A percentile compares a stretch with the other conserved stretches of the same genome.
These are phyloP conservation scores for Artemisiospiza belli DNA, from an alignment of 2,113 vertebrate genomes.

Conservation along the genomic window DNA sequence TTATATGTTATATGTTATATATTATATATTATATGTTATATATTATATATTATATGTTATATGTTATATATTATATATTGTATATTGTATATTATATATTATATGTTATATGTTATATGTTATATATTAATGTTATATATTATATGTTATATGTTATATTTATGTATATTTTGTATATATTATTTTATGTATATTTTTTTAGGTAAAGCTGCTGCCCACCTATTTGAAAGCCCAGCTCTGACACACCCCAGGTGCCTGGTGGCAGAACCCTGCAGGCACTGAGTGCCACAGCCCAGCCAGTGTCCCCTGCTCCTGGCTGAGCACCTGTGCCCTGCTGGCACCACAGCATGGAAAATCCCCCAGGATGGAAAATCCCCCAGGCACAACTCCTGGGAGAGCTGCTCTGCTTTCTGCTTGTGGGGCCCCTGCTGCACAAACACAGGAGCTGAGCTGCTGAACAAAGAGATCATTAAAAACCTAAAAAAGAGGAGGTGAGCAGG, in stretches of 20 bases:
- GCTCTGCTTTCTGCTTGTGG: background rate
- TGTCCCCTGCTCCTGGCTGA: background rate
- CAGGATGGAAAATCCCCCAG: background rate
- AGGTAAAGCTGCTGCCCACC: background rate
- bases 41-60: too few species aligned
- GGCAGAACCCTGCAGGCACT: background rate
- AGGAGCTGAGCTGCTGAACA: background rate
- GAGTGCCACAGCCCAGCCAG: accelerated
- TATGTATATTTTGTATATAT: too few species aligned
- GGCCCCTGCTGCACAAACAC: background rate
- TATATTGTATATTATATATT: too few species aligned
- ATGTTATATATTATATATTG: too few species aligned
- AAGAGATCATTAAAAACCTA: background rate
- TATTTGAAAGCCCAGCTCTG: background rate
- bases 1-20: too few species aligned
- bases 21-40: too few species aligned
- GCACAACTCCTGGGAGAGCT: background rate
- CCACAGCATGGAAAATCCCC: accelerated
- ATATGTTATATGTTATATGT: too few species aligned
- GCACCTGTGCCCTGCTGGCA: conserved; percentile 12
- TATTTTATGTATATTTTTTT: background rate
- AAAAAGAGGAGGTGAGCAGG: background rate
- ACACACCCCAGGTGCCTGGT: background rate
- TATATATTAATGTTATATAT: too few species aligned
- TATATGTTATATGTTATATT: too few species aligned